Base-by-base conservation (phyloP, 1,140 invertebrate genomes). In the Neodiprion virginianus region DNA sequence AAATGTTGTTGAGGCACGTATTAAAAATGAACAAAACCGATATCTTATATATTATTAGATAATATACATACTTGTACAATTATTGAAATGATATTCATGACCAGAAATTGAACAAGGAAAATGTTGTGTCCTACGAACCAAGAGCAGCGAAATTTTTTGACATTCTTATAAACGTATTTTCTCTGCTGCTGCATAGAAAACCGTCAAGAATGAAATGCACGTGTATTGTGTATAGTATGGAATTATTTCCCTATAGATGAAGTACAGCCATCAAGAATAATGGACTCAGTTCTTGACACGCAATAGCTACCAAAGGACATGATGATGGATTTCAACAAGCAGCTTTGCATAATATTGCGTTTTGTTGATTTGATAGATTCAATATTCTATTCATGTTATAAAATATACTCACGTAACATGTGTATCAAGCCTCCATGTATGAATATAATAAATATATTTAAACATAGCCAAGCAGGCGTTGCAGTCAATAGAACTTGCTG, bases 391-490 rank as follows among this genome's bases (percentile, higher is more conserved):
- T 61, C n/a, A 61, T n/a, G 53, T 61, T 61, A 61, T 61, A 61
- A 12, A 61, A 40, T 40, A 40, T 61, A 61, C 53, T 8, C 53
- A 61, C 53, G n/a, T n/a, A 61, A 61, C 53, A 61, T 61, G 53
- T 40, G 28, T 61, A 61, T 8, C 11, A 17, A 61, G 53, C 53
- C 53, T 17, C 7, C 28, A 40, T 40, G 28, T 40, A 61, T 61
- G 53, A 61, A 61, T 61, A 61, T 61, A 61, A 61, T 61, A 61
- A 61, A 61, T 61, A 61, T 61, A 61, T 61, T 61, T 61, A 61
- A 61, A 61, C 53, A 61, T 61, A 61, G 53, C 53, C 11, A 61
- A 40, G 28, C 28, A 40, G 28, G 1, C 28, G 28, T 40, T 40
- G 28, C 1, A 40, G 28, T 3, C 5, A 40, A 40, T 40, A 5